Evolutionary conservation across 2,113 vertebrate species (phyloP), one percentile per base, ranked within the genome.

Genomic region (Neotragus moschatus): DNA sequence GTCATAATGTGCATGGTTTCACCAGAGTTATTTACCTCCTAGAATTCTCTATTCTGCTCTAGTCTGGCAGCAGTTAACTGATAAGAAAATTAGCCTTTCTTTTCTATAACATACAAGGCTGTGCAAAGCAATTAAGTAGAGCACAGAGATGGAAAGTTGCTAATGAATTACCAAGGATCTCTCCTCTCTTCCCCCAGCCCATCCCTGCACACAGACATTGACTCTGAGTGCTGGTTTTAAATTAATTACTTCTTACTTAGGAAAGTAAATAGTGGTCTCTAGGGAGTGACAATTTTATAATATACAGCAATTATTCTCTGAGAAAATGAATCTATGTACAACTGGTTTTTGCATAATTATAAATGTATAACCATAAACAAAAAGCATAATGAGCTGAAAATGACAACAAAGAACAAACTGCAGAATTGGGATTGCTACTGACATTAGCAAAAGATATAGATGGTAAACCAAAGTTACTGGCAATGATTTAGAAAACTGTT

Each of bases 61-160:
- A 58, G 55, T 7, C 53, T 53, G 82, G 28, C 28, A 91, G 30
- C 21, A 43, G 61, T 63, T 91, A 95, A n/a, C 28, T 43, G 21
- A 56, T 92, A 39, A 91, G 13, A 94, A 96, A 96, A 94, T 43
- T 56, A 92, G 55, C 30, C 28, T 84, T 94, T 82, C 61, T 43
- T 84, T n/a, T 51, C 14, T 56, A 5, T 79, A 77, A 55, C 58
- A 88, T 56, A 89, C 23, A 73, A 56, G n/a, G 39, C 7, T 58
- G 13, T 86, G 3, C 14, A 84, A 77, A 30, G 55, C 7, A 63
- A 92, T 87, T 56, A 92, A 94, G 63, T 25, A 58, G 3, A 58
- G 17, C 36, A 82, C 4, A 82, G 11, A 26, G 19, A 82, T 6
- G 19, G 58, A 90, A 92, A 79, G 30, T 16, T 82, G 53, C 61